Evolutionary conservation across 2,797 vertebrate genomes (phyloP).

Genomic region (Bucorvus abyssinicus): DNA sequence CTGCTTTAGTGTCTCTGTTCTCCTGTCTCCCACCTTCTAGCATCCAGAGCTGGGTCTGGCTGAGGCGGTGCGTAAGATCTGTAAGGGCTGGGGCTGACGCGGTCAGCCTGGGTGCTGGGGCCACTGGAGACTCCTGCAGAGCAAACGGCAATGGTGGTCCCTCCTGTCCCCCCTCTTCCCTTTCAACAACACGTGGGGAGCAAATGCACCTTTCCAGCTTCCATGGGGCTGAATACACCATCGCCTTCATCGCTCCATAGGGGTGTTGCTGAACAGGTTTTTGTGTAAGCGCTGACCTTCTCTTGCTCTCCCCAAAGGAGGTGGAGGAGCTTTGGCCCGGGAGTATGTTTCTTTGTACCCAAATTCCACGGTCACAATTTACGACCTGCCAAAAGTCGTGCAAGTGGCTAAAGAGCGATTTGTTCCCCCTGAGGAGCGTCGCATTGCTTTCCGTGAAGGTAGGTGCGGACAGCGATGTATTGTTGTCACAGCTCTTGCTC

Average conservation of each 20-base stretch:
- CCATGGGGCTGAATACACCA: neutral
- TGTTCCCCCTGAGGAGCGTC: slow-evolving; percentile 54
- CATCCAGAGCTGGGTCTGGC: neutral
- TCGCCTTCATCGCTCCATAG: neutral
- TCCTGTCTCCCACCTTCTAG: neutral
- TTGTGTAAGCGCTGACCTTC: neutral
- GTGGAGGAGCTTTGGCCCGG: slow-evolving; percentile 86
- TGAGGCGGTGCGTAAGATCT: rapidly evolving
- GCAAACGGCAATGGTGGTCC: neutral
- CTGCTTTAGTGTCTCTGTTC: neutral
- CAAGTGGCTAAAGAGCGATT: slow-evolving; percentile 76
- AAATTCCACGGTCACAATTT: slow-evolving; percentile 80
- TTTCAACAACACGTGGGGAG: neutral
- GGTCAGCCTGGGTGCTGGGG: neutral
- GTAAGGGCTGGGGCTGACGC: neutral
- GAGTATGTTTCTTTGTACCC: slow-evolving; percentile 82
- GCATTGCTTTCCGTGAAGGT: slow-evolving; percentile 84
- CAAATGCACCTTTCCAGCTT: neutral
- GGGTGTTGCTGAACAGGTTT: neutral
- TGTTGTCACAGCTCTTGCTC: neutral
- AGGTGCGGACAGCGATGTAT: neutral
- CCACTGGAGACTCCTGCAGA: neutral
- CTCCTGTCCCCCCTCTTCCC: neutral
- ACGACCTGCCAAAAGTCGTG: slow-evolving; percentile 87
- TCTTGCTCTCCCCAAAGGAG: slow-evolving; percentile 73